Evolutionary conservation across 1,140 invertebrate genomes (phyloP).

Genomic region (Sweltsa coloradensis): DNA sequence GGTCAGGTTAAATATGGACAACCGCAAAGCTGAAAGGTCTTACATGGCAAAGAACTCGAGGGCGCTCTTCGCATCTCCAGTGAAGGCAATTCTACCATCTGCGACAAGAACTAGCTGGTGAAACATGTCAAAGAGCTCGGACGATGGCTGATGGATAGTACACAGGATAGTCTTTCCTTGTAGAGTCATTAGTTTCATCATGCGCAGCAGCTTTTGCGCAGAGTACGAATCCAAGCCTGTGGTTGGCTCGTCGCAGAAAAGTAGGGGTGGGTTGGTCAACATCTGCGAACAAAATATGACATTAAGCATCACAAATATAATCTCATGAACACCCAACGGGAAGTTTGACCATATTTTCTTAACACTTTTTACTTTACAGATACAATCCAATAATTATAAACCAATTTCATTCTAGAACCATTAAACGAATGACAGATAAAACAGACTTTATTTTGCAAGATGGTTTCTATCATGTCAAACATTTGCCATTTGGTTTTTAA

Average conservation of each 20-base stretch:
- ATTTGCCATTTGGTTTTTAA: too few relatives aligned
- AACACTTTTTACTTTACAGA: too few relatives aligned
- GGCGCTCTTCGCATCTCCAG: constrained; percentile 61
- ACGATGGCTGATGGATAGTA: constrained; percentile 96
- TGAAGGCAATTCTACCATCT: constrained; percentile 80
- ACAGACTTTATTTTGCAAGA: too few relatives aligned
- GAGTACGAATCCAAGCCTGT: constrained; percentile 88
- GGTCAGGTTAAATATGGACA: too few relatives aligned
- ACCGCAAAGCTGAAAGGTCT: constrained; percentile 7
- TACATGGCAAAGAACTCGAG: constrained; percentile 68
- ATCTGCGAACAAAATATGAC: constrained; percentile 43
- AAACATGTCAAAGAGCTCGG: constrained; percentile 80
- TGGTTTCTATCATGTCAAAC: too few relatives aligned
- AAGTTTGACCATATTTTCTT: too few relatives aligned
- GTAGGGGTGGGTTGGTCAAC: constrained; percentile 78
- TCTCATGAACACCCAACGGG: too few relatives aligned
- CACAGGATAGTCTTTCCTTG: constrained; percentile 78
- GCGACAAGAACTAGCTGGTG: constrained; percentile 75
- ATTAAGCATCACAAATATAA: too few relatives aligned
- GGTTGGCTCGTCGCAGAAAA: constrained; percentile 96
- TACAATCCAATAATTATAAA: too few relatives aligned
- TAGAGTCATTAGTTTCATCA: constrained; percentile 40
- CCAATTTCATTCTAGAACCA: too few relatives aligned
- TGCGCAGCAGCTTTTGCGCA: constrained; percentile 71
- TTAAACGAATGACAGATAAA: too few relatives aligned